Base-by-base conservation (phyloP, 1,140 invertebrate genomes). In the Hestina assimilis region DNA sequence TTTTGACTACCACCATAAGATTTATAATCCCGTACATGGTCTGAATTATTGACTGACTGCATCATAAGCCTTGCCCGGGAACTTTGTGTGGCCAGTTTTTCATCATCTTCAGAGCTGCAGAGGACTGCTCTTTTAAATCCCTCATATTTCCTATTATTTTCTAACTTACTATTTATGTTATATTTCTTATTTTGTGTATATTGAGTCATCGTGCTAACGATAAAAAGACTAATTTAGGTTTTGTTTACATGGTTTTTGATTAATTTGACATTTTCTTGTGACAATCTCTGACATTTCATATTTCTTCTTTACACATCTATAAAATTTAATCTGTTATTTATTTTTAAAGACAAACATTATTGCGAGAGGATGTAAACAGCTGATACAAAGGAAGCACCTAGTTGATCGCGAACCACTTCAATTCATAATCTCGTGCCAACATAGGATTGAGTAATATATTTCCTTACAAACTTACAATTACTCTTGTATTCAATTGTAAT, bases 321-420 rank as follows among this genome's bases (percentile, higher is more conserved):
- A n/a, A n/a, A n/a, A n/a, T n/a, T n/a, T n/a, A n/a, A n/a, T n/a
- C n/a, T n/a, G n/a, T n/a, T n/a, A n/a, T 38, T 17, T 38, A 38
- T 38, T 38, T 38, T 17, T 19, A 38, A 19, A 17, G 15, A 47
- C 29, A 52, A 52, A 56, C 21, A 42, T 48, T 26, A 57, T 46
- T 31, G 33, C 24, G 43, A 11, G 26, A 57, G 48, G 42, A 59
- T 59, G 42, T 40, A 75, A 80, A 83, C 81, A 84, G 76, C 81
- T 84, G 81, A 78, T 62, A 57, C 64, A 70, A 63, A 82, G 83
- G 83, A 87, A 87, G 74, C 75, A 72, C 68, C 79, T 79, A 79
- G 80, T 87, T 87, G 80, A 87, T 84, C 75, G 76, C 82, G 72
- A 80, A 85, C 77, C 83, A 83, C 80, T 82, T 79, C 77, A 84